These are phyloP conservation scores for Oreochromis niloticus DNA, from an alignment of 2,113 vertebrate genomes.

Conservation along the genomic window DNA sequence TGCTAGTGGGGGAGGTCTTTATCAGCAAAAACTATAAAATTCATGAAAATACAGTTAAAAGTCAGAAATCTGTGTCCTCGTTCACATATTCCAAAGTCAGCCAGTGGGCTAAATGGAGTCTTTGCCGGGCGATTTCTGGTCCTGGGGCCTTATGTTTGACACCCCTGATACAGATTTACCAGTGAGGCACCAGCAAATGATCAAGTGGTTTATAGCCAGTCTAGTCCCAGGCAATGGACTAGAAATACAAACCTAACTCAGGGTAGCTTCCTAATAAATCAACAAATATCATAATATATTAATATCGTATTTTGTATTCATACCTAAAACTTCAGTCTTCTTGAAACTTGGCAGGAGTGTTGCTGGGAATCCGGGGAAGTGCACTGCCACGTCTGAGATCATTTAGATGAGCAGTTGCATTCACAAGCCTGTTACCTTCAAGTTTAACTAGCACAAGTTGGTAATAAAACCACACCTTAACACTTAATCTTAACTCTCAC, in stretches of 20 bases:
- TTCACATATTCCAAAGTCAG: background rate
- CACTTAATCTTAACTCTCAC: background rate
- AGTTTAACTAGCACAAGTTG: background rate
- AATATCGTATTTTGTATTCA: background rate
- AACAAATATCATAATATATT: background rate
- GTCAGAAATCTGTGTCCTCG: background rate
- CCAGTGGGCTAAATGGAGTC: background rate
- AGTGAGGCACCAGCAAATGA: background rate
- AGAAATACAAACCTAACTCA: background rate
- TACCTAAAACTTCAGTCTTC: background rate
- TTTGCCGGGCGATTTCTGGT: background rate
- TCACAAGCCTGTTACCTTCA: background rate
- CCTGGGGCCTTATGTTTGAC: background rate
- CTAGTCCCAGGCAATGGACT: background rate
- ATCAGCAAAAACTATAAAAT: background rate
- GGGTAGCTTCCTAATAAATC: background rate
- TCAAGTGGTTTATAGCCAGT: background rate
- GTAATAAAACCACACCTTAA: background rate
- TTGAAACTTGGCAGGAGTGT: background rate
- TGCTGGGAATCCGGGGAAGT: background rate
- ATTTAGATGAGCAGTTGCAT: background rate
- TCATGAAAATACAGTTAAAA: background rate
- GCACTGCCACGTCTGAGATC: background rate
- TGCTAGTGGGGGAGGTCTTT: background rate
- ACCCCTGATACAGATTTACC: background rate